Evolutionary conservation across 2,888 invertebrate species (phyloP).

Genomic region (Asteroscopus sphinx): DNA sequence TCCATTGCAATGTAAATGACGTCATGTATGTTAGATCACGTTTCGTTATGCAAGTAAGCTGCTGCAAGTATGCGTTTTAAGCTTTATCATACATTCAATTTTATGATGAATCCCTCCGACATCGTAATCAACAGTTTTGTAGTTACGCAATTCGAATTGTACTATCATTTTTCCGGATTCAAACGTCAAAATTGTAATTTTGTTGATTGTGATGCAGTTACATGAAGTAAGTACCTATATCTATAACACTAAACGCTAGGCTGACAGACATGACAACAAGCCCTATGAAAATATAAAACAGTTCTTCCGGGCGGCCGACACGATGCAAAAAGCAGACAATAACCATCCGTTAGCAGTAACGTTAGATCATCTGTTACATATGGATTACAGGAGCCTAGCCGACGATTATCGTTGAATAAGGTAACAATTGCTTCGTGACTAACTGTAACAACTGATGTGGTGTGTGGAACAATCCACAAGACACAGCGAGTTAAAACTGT

Average conservation of each 20-base stretch:
- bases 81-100: too few relatives aligned
- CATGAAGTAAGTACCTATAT: not conserved
- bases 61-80: too few relatives aligned
- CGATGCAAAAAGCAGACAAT: conserved; percentile 48
- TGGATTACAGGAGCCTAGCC: conserved; percentile 58
- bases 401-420: conserved; percentile 55
- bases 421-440: conserved; percentile 50
- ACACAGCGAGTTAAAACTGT: not conserved
- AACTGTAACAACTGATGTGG: conserved; percentile 42
- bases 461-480: conserved; percentile 13
- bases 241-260: not conserved
- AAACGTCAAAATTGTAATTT: too few relatives aligned
- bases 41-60: too few relatives aligned
- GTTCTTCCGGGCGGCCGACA: conserved; percentile 29
- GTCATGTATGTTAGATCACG: too few relatives aligned
- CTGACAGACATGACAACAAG: conserved; percentile 1
- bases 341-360: conserved; percentile 54
- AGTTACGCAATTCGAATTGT: too few relatives aligned
- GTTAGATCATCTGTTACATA: conserved; percentile 60
- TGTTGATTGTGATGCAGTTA: too few relatives aligned
- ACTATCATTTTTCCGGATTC: too few relatives aligned
- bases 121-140: too few relatives aligned
- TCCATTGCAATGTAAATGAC: too few relatives aligned
- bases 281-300: not conserved
- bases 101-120: too few relatives aligned